Evolutionary conservation across 1,140 invertebrate genomes (phyloP), one percentile per base, ranked within the genome.

Genomic region (Drosophila jambulina): DNA sequence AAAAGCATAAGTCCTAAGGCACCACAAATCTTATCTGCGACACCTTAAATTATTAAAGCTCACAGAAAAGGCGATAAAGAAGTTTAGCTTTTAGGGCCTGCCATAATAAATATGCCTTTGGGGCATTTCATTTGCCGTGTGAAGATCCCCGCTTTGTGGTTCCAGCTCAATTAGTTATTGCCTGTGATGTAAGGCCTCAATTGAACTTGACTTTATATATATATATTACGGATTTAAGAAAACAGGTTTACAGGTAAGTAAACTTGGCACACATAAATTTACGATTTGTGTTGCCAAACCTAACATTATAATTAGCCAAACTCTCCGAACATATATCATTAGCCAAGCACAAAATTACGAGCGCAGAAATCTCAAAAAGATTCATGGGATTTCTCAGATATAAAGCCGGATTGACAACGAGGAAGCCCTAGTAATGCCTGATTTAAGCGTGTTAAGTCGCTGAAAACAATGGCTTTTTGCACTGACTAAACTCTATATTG

Each of bases 241-340:
- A 58, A 79, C 53, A 23, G 40, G 46, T 78, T 51, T 75, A 43
- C 40, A 62, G 43, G 21, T 19, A 25, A 32, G 43, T 36, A 61
- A 67, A 67, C 80, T 83, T 83, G 80, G 78, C 80, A 83, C 70
- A 83, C 19, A 83, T 83, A 83, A 72, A 49, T 40, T 49, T 4
- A 58, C 21, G 21, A 25, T 43, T 42, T 53, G n/a, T 34, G 27
- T 53, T 42, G 57, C 59, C 42, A 79, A 38, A 45, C 68, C 38
- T 15, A 40, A 62, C 34, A 65, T 64, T 46, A 75, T 78, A 58
- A 76, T 45, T 29, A 48, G 10, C 25, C 29, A 27, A 61, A 53
- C 23, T 56, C 32, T 71, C 34, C 36, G 46, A 60, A 75, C 15
- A 63, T 34, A 15, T 19, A 76, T 72, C 34, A 46, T 74, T 56